Conservation (phyloP, 23 tunicate species). For the Diplosoma virens region DNA sequence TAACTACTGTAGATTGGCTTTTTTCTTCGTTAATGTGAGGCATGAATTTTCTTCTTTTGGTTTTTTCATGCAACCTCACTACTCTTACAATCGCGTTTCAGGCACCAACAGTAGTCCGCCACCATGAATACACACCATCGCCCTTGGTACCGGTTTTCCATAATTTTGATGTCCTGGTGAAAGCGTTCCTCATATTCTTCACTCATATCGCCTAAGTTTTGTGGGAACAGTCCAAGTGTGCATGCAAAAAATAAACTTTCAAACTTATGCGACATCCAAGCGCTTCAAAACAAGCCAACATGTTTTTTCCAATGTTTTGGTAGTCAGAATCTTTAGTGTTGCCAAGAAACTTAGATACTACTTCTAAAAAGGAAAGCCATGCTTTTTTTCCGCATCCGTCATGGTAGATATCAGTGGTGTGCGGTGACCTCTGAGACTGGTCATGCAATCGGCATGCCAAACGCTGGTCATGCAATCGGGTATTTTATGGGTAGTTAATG, state of each 20-base stretch:
- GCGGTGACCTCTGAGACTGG: too few species aligned
- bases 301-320: constrained; percentile 32
- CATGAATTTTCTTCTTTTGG: constrained; percentile 42
- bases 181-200: constrained; percentile 30
- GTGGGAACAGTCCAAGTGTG: constrained; percentile 36
- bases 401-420: constrained; percentile 17
- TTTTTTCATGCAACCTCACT: constrained; percentile 29
- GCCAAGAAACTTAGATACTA: constrained; percentile 17
- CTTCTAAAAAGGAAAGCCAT: constrained; percentile 16
- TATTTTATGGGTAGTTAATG: too few species aligned
- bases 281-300: constrained; percentile 23
- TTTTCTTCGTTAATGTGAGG: constrained; percentile 2
- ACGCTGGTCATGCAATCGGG: too few species aligned
- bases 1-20: neutral
- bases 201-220: constrained; percentile 35
- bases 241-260: constrained; percentile 31
- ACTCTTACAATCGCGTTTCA: constrained; percentile 33
- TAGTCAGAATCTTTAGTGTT: constrained; percentile 24
- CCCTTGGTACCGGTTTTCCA: constrained; percentile 43
- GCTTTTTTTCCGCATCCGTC: constrained; percentile 34
- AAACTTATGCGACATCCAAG: constrained; percentile 42
- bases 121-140: constrained; percentile 40
- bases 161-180: constrained; percentile 44
- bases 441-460: too few species aligned
- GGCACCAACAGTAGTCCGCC: constrained; percentile 49